Base-by-base conservation (phyloP, 2,797 vertebrate genomes). In the Alfaro cultratus region DNA sequence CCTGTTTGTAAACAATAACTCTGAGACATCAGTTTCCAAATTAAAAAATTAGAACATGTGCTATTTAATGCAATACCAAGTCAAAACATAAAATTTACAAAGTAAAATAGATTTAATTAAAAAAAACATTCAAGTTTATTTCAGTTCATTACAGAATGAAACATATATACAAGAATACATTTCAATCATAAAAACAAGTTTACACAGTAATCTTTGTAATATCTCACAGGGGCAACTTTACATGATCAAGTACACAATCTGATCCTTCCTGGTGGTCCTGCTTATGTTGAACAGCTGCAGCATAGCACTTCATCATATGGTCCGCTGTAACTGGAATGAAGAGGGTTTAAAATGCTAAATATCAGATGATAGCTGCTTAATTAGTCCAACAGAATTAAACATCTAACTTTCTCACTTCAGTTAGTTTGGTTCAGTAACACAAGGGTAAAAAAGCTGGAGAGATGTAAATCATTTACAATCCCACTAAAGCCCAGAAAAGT, bases 221-320 rank as follows among this genome's bases (percentile, higher is more conserved):
- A 84, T 81, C 46, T 88, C 55, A 80, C 64, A 70, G 23, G 74
- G 75, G 73, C 55, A 85, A 81, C 55, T 80, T 77, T 15, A 80
- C 57, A 41, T 78, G 36, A 83, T 88, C 76, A 86, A 80, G 75
- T 62, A 64, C 41, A 73, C 79, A 76, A 53, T 80, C 72, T 0
- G 45, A 55, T 70, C 67, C n/a, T 0, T 77, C 46, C 23, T 45
- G 72, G 7, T n/a, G 31, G 77, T 77, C 34, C 5, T 62, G 57
- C 84, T 92, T 89, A 96, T 23, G 94, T 93, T 0, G 94, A 92
- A 77, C 96, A 96, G 78, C 92, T 82, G 89, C 94, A 95, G 92
- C 96, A 96, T 1, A 96, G 83, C 3, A 95, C 89, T 84, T 94
- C 91, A 84, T 96, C 96, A 57, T 96, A 96, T 31, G 77, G 93